These are phyloP conservation scores for Epinotia bilunana DNA, from an alignment of 2,888 invertebrate species.

Conservation along the genomic window DNA sequence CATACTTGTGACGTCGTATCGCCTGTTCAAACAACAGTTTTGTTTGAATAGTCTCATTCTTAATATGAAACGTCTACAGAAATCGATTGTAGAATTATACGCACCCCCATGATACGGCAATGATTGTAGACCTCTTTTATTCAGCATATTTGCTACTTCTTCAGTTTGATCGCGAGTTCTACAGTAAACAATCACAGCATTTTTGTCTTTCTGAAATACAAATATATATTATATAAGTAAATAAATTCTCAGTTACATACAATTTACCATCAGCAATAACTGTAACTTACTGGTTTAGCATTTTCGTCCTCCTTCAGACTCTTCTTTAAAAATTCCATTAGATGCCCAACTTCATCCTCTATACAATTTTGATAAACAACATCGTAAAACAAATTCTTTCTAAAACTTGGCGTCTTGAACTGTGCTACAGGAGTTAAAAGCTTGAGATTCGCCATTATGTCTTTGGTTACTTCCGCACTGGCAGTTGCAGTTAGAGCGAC, in stretches of 20 bases:
- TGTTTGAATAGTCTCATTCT: neutral
- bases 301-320: slow-evolving; percentile 86
- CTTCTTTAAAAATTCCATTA: slow-evolving; percentile 89
- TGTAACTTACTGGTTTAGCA: slow-evolving; percentile 72
- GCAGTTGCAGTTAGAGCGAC: slow-evolving; percentile 99
- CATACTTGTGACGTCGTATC: neutral
- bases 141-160: slow-evolving; percentile 90
- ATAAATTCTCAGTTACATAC: slow-evolving; percentile 7
- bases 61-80: neutral
- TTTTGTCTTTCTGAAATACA: slow-evolving; percentile 77
- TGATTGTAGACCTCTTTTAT: slow-evolving; percentile 89
- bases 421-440: slow-evolving; percentile 87
- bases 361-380: slow-evolving; percentile 94
- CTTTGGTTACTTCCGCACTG: slow-evolving; percentile 89
- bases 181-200: slow-evolving; percentile 97
- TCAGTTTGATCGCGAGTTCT: slow-evolving; percentile 96
- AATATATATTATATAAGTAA: neutral
- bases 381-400: slow-evolving; percentile 97
- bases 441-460: slow-evolving; percentile 90
- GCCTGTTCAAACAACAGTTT: slow-evolving; percentile 8
- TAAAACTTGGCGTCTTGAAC: slow-evolving; percentile 95
- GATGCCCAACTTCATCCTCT: slow-evolving; percentile 91
- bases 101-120: slow-evolving; percentile 95
- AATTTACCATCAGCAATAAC: slow-evolving; percentile 15
- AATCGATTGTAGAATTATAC: neutral